Evolutionary conservation across 2,888 invertebrate genomes (phyloP), one percentile per base, ranked within the genome.

Genomic region (Tetanocera ferruginea): DNA sequence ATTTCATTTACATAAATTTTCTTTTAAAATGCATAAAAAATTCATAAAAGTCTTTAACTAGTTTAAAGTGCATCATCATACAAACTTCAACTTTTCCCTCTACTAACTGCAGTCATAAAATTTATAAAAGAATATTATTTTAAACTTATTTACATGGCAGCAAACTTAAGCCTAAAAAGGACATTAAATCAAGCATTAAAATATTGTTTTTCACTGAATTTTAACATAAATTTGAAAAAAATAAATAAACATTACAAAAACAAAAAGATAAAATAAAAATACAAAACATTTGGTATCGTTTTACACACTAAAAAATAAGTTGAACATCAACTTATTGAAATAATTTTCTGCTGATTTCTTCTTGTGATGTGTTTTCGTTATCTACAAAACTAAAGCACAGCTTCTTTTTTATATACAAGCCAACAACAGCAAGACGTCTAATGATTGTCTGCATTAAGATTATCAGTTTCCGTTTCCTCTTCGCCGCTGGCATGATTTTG

Each of bases 391-490:
- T 60, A 76, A 76, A 70, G 76, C 76, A 67, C 76, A 69, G 75
- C 69, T 60, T 25, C n/a, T 51, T 25, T 31, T 9, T 28, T 17
- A 67, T 34, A 6, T 76, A 57, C 43, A 60, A 17, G 19, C 14
- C 28, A 23, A 28, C 70, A 28, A 14, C 64, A 51, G 2, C 3
- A n/a, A 11, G 9, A 17, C 8, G 23, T 76, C 80, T 82, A 86
- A 78, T 84, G 83, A 62, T 78, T 81, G 49, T 76, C 86, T 70
- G 84, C 83, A 76, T 86, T 87, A 4, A 88, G 83, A 80, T 86
- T 87, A 77, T 89, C 87, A 14, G 85, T 86, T 81, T 85, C 85
- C 3, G 85, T 83, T 76, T 88, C 89, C 14, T 87, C 85, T 72
- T 86, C 86, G 43, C 80, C 83, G 80, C 80, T 81, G 80, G 82